Conservation (phyloP, 1,140 invertebrate genomes). For the Atopsyche davidsoni region DNA sequence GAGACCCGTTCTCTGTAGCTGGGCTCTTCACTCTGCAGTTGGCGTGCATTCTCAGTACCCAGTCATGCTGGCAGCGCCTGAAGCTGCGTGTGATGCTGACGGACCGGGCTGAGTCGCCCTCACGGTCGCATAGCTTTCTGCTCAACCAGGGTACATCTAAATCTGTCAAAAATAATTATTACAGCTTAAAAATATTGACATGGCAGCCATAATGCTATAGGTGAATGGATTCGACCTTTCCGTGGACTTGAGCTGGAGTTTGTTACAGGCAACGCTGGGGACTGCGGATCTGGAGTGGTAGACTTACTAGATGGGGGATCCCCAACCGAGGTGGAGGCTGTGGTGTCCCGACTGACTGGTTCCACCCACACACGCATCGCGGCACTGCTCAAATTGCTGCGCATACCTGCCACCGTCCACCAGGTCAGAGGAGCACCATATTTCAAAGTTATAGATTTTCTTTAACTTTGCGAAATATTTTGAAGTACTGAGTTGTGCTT, state of each 20-base stretch:
- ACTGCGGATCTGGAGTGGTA: slow-evolving; percentile 29
- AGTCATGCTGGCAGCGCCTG: slow-evolving; percentile 74
- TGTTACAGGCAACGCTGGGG: background rate
- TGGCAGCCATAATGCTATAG: background rate
- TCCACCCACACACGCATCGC: slow-evolving; percentile 32
- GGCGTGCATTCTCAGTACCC: slow-evolving; percentile 95
- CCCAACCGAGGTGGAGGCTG: slow-evolving; percentile 26
- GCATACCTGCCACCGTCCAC: slow-evolving; percentile 39
- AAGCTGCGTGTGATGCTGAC: slow-evolving; percentile 81
- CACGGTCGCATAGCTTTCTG: slow-evolving; percentile 7
- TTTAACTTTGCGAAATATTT: too few relatives aligned
- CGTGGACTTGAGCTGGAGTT: background rate
- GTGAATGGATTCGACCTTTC: background rate
- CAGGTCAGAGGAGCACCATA: slow-evolving; percentile 32
- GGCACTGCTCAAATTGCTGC: slow-evolving; percentile 37
- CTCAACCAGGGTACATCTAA: slow-evolving; percentile 16
- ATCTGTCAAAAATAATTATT: slow-evolving; percentile 19
- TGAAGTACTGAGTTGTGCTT: too few relatives aligned
- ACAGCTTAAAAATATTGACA: background rate
- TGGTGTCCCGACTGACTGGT: slow-evolving; percentile 24
- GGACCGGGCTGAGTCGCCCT: slow-evolving; percentile 34
- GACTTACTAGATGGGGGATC: slow-evolving; percentile 16
- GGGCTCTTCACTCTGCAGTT: slow-evolving; percentile 94
- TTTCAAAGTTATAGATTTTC: too few relatives aligned
- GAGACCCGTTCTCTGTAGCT: slow-evolving; percentile 77